Conservation (phyloP, 2,113 vertebrate genomes). For the Cololabis saira region DNA sequence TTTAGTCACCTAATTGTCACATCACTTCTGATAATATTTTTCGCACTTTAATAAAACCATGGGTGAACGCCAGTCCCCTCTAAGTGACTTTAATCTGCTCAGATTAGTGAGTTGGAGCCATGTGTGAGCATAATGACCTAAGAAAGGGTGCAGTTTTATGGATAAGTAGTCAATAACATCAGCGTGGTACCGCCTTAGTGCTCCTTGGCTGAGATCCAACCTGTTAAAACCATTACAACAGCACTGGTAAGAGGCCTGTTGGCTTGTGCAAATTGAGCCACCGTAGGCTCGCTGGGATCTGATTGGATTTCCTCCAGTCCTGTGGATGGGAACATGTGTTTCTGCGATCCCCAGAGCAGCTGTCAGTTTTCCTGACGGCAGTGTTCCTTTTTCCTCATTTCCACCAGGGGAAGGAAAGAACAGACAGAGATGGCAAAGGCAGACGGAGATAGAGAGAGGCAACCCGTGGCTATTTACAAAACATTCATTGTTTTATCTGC, state of each 20-base stretch:
- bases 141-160: slow-evolving; percentile 74
- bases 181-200: slow-evolving; percentile 69
- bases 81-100: slow-evolving; percentile 75
- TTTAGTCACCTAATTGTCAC: slow-evolving; percentile 62
- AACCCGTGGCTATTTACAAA: slow-evolving; percentile 78
- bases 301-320: slow-evolving; percentile 77
- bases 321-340: slow-evolving; percentile 81
- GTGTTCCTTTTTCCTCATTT: slow-evolving; percentile 58
- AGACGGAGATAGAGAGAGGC: slow-evolving; percentile 52
- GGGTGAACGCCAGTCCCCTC: slow-evolving; percentile 69
- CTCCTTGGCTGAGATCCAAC: slow-evolving; percentile 75
- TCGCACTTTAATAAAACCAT: slow-evolving; percentile 67
- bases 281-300: slow-evolving; percentile 74
- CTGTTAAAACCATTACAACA: slow-evolving; percentile 79
- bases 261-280: slow-evolving; percentile 77
- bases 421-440: slow-evolving; percentile 18
- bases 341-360: slow-evolving; percentile 73
- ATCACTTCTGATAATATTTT: slow-evolving; percentile 64
- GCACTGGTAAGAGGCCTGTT: slow-evolving; percentile 78
- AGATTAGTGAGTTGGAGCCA: slow-evolving; percentile 68
- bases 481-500: slow-evolving; percentile 78
- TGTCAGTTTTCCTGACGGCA: slow-evolving; percentile 71
- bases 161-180: slow-evolving; percentile 81
- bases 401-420: slow-evolving; percentile 43
- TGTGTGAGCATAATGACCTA: slow-evolving; percentile 63